Evolutionary conservation across 2,797 vertebrate species (phyloP), one percentile per base, ranked within the genome.

Genomic region (Eulemur albifrons): DNA sequence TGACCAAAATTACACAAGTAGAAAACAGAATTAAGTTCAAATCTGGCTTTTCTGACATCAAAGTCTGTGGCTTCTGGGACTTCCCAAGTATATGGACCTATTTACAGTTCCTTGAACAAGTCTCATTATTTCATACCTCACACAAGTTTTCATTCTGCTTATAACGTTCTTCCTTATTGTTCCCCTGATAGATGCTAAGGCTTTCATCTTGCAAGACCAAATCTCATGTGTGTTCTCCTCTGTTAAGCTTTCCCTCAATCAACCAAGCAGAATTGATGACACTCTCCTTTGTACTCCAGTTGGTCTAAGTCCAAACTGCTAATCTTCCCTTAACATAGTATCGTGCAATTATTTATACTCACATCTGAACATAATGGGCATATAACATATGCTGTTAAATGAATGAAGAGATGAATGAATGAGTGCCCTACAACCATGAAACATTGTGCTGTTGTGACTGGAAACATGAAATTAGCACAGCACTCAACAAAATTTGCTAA

Each of bases 211-310:
- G 25, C 30, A 88, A 92, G 77, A 88, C 21, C 40, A 82, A 93
- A 43, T 93, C 80, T 95, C 77, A 18, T 61, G 23, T 88, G 86
- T 69, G n/a, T 93, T 97, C 50, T 86, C 59, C 38, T 90, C 43
- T 54, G 38, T 88, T 94, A 90, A 90, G 43, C 43, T 88, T 97
- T 93, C 23, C 61, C 40, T 38, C 59, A 79, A 21, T 84, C 95
- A 96, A 43, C 35, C 13, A 48, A 94, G 25, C 50, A 73, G 72
- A 96, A 96, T 38, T 93, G 88, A 95, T 96, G 52, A 84, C 10
- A 63, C 21, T 87, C 14, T 94, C 27, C 30, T 87, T 95, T 91
- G 38, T 65, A 91, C 13, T 85, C 57, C 57, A 25, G 10, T 52
- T 92, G 54, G 52, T 73, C 54, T 32, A 45, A 35, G 45, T 79